phyloP scores from a whole-genome alignment of 2,888 invertebrate genomes.

The Pomacea canaliculata region DNA sequence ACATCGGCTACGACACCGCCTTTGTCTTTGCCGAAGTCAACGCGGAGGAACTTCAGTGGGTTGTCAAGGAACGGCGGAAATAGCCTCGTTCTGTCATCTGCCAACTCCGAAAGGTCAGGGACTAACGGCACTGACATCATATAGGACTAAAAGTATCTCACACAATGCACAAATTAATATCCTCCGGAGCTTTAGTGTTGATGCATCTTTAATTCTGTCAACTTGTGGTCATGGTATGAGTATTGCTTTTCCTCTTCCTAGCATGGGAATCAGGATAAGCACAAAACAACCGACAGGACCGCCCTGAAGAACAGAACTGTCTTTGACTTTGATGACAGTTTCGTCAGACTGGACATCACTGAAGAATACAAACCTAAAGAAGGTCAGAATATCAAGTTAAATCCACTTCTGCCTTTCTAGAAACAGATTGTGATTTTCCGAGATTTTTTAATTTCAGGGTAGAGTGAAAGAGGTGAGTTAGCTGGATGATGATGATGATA shows the following conservation, averaged over 20 bases:
- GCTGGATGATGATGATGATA: too few relatives aligned
- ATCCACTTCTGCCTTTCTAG: too few relatives aligned
- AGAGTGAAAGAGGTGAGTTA: too few relatives aligned
- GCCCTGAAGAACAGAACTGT: neutral
- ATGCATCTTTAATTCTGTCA: too few relatives aligned
- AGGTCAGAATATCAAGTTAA: neutral
- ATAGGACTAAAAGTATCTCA: too few relatives aligned
- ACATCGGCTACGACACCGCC: slow-evolving; percentile 23
- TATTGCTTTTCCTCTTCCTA: neutral
- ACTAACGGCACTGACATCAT: too few relatives aligned
- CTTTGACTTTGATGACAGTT: neutral
- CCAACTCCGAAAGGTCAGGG: neutral
- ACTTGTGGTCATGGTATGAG: too few relatives aligned
- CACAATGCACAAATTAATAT: too few relatives aligned
- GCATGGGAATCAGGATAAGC: neutral
- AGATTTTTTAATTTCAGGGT: too few relatives aligned
- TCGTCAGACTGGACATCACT: slow-evolving; percentile 1
- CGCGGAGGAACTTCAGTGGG: slow-evolving; percentile 24
- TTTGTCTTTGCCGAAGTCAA: slow-evolving; percentile 33
- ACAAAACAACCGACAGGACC: neutral
- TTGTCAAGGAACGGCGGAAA: neutral
- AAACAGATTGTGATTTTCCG: too few relatives aligned
- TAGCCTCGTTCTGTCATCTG: neutral
- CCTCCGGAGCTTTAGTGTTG: too few relatives aligned
- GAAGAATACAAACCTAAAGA: neutral